Evolutionary conservation across 1,140 invertebrate genomes (phyloP).

Genomic region (Lasaia peninsularis): DNA sequence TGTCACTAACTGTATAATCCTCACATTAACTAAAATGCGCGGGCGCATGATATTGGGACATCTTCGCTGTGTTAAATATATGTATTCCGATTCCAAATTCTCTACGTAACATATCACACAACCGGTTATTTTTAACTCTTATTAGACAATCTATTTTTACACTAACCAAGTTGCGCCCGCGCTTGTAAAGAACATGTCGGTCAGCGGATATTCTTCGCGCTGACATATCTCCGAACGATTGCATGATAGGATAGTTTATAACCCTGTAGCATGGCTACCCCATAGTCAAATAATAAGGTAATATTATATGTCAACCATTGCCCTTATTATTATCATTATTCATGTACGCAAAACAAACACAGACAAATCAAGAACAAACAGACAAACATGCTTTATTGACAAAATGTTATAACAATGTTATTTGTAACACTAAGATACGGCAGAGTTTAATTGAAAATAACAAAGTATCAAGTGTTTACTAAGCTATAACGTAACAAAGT

Average conservation of each 20-base stretch:
- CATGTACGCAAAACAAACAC: slow-evolving; percentile 35
- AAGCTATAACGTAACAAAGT: slow-evolving; percentile 23
- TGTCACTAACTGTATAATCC: slow-evolving; percentile 71
- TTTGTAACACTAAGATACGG: slow-evolving; percentile 29
- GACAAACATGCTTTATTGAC: slow-evolving; percentile 37
- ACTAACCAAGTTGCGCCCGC: slow-evolving; percentile 54
- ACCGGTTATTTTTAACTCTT: slow-evolving; percentile 50
- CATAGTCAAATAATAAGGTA: slow-evolving; percentile 40
- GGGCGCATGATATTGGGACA: slow-evolving; percentile 42
- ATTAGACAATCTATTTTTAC: slow-evolving; percentile 60
- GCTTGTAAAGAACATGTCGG: slow-evolving; percentile 55
- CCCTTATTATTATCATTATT: slow-evolving; percentile 42
- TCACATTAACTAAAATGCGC: slow-evolving; percentile 58
- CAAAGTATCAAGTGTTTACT: slow-evolving; percentile 41
- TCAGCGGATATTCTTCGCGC: slow-evolving; percentile 45
- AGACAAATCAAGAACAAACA: slow-evolving; percentile 36
- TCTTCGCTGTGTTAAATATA: slow-evolving; percentile 24
- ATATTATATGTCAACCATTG: slow-evolving; percentile 40
- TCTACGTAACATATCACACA: not conserved
- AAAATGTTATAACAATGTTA: slow-evolving; percentile 35
- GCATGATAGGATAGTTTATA: slow-evolving; percentile 46
- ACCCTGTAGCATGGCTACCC: slow-evolving; percentile 51
- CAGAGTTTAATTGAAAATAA: slow-evolving; percentile 29
- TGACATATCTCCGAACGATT: slow-evolving; percentile 41
- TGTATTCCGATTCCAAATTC: not conserved